Evolutionary conservation across 2,888 invertebrate genomes (phyloP).

Genomic region (Tachystola acroxantha): DNA sequence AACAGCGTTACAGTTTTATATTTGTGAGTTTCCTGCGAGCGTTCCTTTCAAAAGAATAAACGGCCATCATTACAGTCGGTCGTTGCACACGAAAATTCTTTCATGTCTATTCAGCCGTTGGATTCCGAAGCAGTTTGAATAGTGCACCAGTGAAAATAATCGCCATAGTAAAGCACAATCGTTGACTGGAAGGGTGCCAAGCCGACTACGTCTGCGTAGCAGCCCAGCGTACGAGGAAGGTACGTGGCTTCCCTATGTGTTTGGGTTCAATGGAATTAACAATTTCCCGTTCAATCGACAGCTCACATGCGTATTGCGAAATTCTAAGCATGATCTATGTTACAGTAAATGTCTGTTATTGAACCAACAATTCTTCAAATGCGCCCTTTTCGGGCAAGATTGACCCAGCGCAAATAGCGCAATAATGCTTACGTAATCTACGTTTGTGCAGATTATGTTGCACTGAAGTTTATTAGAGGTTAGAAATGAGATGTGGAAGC

Average conservation of each 20-base stretch:
- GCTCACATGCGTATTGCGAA: not conserved
- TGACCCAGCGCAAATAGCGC: too few species aligned
- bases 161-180: slow-evolving; percentile 61
- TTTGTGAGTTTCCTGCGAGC: slow-evolving; percentile 23
- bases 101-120: slow-evolving; percentile 51
- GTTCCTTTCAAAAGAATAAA: slow-evolving; percentile 37
- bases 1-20: slow-evolving; percentile 11
- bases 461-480: too few species aligned
- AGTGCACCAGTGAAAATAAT: slow-evolving; percentile 57
- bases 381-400: too few species aligned
- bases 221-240: slow-evolving; percentile 21
- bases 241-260: slow-evolving; percentile 54
- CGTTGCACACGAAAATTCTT: slow-evolving; percentile 53
- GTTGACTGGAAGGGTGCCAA: slow-evolving; percentile 66
- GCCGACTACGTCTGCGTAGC: slow-evolving; percentile 23
- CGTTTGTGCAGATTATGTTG: too few species aligned
- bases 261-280: slow-evolving; percentile 64
- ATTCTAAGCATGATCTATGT: too few species aligned
- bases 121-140: slow-evolving; percentile 50
- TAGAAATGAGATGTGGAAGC: too few species aligned
- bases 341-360: too few species aligned
- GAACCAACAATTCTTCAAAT: too few species aligned
- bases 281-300: slow-evolving; percentile 49
- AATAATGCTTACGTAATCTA: too few species aligned
- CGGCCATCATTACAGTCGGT: slow-evolving; percentile 47